Base-by-base conservation (phyloP, 2,888 invertebrate species). In the Drosophila villosipedis region DNA sequence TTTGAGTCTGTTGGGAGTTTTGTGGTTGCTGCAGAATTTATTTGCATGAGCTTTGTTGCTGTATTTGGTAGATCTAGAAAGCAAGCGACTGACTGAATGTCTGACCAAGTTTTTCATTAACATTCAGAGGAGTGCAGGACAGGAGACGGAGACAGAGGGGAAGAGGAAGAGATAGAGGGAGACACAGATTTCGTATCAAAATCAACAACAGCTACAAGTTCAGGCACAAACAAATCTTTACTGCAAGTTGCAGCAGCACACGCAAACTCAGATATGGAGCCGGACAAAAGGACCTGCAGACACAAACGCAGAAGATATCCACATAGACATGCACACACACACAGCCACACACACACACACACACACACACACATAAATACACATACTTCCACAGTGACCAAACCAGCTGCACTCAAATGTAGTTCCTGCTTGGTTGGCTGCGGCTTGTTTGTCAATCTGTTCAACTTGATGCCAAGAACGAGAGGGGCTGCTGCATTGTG, bases 371-470 rank as follows among this genome's bases (percentile, higher is more conserved):
- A 74, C 22, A 49, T n/a, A n/a, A n/a, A n/a, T n/a, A n/a, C n/a
- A 31, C 39, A 63, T 50, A 60, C 31, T 39, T 25, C 43, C 41
- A 60, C 30, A 64, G 61, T 57, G 58, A 55, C 62, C 70, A 69
- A 73, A 66, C 61, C 68, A 67, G 75, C 72, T 76, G 79, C 82
- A 75, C 67, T 81, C 76, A 77, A 76, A 74, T 87, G 88, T 84
- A 75, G 85, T 86, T 86, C 73, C 86, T 90, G 89, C 81, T 80
- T 83, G 89, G 83, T 80, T 84, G 88, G 75, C 72, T 90, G 86
- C 74, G 89, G 89, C 88, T 88, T 88, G 88, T 88, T 88, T 88
- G 88, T 91, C 88, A 88, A 88, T 88, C 88, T 88, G 87, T 86
- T 89, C 76, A 84, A 77, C 90, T 85, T 83, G 75, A 82, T 84